phyloP scores from a whole-genome alignment of 2,797 vertebrate species.

The Sandelia bainsii region DNA sequence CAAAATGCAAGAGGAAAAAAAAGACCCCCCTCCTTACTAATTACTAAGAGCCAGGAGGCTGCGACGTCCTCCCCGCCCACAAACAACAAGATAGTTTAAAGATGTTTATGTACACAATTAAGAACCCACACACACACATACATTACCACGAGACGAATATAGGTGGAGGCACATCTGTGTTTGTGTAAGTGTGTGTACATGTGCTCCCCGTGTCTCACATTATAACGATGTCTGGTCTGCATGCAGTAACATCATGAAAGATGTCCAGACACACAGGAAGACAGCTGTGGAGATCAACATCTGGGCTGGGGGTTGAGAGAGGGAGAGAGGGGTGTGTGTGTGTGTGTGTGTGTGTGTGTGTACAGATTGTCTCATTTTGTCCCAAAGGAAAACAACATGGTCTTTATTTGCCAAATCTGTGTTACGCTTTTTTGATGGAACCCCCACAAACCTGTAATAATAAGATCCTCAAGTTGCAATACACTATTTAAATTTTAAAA shows the following conservation, averaged over 20 bases:
- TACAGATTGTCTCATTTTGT: slow-evolving; percentile 56
- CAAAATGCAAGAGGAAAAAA: slow-evolving; percentile 14
- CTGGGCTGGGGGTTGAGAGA: slow-evolving; percentile 73
- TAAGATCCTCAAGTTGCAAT: slow-evolving; percentile 9
- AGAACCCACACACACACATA: slow-evolving; percentile 50
- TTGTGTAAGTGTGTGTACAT: slow-evolving; percentile 15
- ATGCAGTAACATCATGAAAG: slow-evolving; percentile 66
- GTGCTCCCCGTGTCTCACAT: slow-evolving; percentile 33
- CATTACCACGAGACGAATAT: slow-evolving; percentile 40
- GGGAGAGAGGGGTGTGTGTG: slow-evolving; percentile 47
- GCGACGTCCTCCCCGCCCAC: slow-evolving; percentile 66
- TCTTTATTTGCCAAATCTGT: slow-evolving; percentile 57
- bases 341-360: slow-evolving; percentile 17
- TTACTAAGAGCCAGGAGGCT: slow-evolving; percentile 68
- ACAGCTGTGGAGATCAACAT: slow-evolving; percentile 81
- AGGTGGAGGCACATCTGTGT: slow-evolving; percentile 60
- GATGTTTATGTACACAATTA: slow-evolving; percentile 80
- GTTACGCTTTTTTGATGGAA: slow-evolving; percentile 53
- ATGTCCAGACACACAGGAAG: slow-evolving; percentile 74
- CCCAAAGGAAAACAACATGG: slow-evolving; percentile 61
- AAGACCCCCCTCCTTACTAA: slow-evolving; percentile 60
- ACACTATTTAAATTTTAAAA: background rate
- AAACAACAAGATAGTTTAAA: slow-evolving; percentile 78
- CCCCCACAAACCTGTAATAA: slow-evolving; percentile 14
- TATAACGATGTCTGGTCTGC: slow-evolving; percentile 56